phyloP scores from a whole-genome alignment of 2,113 vertebrate species.

The Pluvianellus socialis region DNA sequence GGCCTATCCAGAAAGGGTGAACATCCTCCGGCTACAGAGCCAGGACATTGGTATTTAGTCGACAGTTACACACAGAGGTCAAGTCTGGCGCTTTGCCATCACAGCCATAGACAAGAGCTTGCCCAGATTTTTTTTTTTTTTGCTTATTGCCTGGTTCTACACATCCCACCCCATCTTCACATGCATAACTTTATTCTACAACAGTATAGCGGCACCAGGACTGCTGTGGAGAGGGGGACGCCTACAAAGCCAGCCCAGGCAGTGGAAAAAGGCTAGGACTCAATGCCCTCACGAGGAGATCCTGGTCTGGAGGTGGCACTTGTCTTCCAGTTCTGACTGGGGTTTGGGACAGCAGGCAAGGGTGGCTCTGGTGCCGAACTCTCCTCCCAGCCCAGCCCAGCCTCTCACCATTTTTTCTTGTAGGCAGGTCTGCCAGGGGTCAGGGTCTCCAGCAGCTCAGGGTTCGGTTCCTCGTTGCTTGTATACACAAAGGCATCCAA shows the following conservation, averaged over 20 bases:
- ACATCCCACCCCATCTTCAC: background rate
- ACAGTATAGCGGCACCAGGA: background rate
- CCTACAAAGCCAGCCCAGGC: background rate
- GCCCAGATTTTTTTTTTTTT: background rate
- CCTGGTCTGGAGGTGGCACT: background rate
- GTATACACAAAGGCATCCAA: constrained; percentile 82
- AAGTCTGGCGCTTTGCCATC: background rate
- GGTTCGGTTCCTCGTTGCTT: background rate
- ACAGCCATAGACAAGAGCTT: background rate
- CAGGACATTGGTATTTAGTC: background rate
- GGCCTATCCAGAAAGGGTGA: background rate
- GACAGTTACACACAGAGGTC: background rate
- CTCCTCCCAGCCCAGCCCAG: background rate
- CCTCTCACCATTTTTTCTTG: background rate
- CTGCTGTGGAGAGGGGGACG: background rate
- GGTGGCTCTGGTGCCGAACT: background rate
- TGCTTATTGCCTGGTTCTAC: background rate
- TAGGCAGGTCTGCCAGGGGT: constrained; percentile 69
- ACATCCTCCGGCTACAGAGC: background rate
- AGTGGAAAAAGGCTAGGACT: background rate
- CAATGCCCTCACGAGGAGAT: fast-evolving
- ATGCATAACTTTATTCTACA: background rate
- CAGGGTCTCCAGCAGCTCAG: constrained; percentile 72
- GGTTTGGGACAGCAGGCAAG: background rate
- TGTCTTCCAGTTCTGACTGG: fast-evolving